Evolutionary conservation across 2,113 vertebrate genomes (phyloP).

Genomic region (Sclerurus mexicanus): DNA sequence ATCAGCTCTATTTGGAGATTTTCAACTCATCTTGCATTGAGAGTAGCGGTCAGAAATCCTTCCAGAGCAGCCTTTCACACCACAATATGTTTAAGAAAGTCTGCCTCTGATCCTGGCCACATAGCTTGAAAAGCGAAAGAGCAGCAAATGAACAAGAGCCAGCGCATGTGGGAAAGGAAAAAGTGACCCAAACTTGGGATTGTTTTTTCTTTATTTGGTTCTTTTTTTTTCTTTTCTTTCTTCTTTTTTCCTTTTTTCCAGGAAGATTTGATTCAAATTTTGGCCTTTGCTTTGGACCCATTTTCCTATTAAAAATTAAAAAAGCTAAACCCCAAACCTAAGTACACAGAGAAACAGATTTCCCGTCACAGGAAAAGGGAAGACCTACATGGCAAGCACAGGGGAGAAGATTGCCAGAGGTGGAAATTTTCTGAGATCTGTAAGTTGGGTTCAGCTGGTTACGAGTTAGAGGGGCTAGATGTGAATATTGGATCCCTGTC

Average conservation of each 20-base stretch:
- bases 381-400: constrained; percentile 3
- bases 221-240: not conserved
- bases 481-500: constrained; percentile 51
- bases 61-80: constrained; percentile 24
- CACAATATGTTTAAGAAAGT: constrained; percentile 18
- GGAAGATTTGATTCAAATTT: constrained; percentile 29
- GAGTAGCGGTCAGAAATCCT: constrained; percentile 1
- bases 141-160: constrained; percentile 17
- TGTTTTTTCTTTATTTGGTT: not conserved
- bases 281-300: constrained; percentile 5
- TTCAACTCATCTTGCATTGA: not conserved
- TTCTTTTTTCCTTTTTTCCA: not conserved
- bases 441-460: constrained; percentile 41
- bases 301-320: constrained; percentile 18
- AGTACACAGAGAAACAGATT: constrained; percentile 35
- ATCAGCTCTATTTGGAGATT: not conserved
- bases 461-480: constrained; percentile 18
- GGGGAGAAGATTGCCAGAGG: constrained; percentile 41
- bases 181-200: constrained; percentile 16
- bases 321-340: not conserved
- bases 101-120: constrained; percentile 1
- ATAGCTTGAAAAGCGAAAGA: constrained; percentile 46
- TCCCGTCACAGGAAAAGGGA: constrained; percentile 47
- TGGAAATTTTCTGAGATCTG: constrained; percentile 60
- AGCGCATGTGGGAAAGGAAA: constrained; percentile 49